A percentile compares a stretch with the other conserved stretches of the same genome.
Evolutionary conservation across 30 jellyfish, hydroid and myxozoan species (phyloP).

Genomic region (Sanderia malayensis): DNA sequence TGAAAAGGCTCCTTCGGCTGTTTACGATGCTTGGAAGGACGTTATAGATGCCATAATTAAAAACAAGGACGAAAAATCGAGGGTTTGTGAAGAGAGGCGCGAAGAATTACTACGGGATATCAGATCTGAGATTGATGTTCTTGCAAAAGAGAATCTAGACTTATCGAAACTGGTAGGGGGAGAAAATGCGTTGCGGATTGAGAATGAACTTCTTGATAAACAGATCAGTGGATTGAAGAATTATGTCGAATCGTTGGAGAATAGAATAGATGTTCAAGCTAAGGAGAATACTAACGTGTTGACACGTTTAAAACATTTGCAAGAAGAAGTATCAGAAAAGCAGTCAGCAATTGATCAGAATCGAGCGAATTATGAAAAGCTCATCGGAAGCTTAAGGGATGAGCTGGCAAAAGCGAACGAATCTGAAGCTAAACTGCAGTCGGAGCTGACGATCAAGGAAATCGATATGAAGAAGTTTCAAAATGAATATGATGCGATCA

Average conservation of each 20-base stretch:
- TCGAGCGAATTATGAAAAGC: background rate
- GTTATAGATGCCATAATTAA: constrained; percentile 9
- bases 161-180: constrained; percentile 18
- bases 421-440: constrained; percentile 1
- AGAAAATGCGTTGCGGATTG: constrained; percentile 12
- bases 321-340: constrained; percentile 12
- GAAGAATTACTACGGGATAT: constrained; percentile 11
- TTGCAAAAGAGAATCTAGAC: constrained; percentile 21
- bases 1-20: constrained; percentile 40
- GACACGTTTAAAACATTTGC: constrained; percentile 17
- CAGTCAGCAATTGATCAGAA: background rate
- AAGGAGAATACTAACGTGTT: constrained; percentile 34
- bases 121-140: constrained; percentile 20
- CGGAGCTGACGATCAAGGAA: constrained; percentile 26
- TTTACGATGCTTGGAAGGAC: constrained; percentile 27
- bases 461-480: constrained; percentile 29
- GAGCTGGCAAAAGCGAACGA: constrained; percentile 1
- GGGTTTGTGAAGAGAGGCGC: constrained; percentile 11
- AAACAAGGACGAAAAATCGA: constrained; percentile 6
- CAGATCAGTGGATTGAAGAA: constrained; percentile 45
- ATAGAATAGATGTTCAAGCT: constrained; percentile 21
- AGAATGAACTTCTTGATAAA: constrained; percentile 23
- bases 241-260: constrained; percentile 45
- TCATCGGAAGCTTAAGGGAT: background rate
- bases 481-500: constrained; percentile 6